These are phyloP conservation scores for Beris morrisii DNA, from an alignment of 2,888 invertebrate genomes.

Conservation along the genomic window DNA sequence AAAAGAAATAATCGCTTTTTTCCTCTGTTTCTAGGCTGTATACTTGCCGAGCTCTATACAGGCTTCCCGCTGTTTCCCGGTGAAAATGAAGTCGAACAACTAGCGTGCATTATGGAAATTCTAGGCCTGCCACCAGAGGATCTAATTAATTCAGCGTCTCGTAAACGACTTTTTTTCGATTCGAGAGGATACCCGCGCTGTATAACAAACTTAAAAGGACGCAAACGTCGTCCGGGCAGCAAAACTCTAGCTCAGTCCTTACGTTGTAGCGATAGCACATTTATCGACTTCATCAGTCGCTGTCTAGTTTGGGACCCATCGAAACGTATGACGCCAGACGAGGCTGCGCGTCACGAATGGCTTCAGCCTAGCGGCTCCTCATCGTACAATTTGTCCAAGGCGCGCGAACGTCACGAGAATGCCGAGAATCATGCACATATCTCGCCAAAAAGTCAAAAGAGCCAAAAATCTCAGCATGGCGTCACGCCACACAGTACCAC, in stretches of 20 bases:
- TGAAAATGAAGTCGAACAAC: slow-evolving; percentile 94
- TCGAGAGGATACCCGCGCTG: slow-evolving; percentile 89
- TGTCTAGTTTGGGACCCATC: slow-evolving; percentile 95
- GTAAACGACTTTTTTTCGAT: slow-evolving; percentile 82
- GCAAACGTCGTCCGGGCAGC: slow-evolving; percentile 85
- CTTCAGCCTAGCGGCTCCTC: slow-evolving; percentile 64
- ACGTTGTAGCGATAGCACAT: slow-evolving; percentile 82
- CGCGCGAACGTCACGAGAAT: slow-evolving; percentile 42
- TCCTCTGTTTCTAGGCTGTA: slow-evolving; percentile 69
- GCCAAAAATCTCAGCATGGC: slow-evolving; percentile 32
- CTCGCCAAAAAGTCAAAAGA: slow-evolving; percentile 48
- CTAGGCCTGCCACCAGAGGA: slow-evolving; percentile 87
- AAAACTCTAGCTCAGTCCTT: slow-evolving; percentile 79
- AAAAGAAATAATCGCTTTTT: no score
- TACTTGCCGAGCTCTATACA: slow-evolving; percentile 92
- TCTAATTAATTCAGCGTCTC: slow-evolving; percentile 80
- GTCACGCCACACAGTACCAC: slow-evolving; percentile 32
- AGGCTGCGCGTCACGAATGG: slow-evolving; percentile 89
- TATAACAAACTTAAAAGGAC: slow-evolving; percentile 90
- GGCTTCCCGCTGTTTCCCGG: slow-evolving; percentile 96
- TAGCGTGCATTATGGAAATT: slow-evolving; percentile 96
- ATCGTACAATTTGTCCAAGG: slow-evolving; percentile 46
- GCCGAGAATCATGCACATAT: slow-evolving; percentile 42
- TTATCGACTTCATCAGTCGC: slow-evolving; percentile 86
- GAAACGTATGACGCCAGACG: slow-evolving; percentile 87